Conservation (phyloP, 2,888 invertebrate genomes). For the Tribolium freemani region DNA sequence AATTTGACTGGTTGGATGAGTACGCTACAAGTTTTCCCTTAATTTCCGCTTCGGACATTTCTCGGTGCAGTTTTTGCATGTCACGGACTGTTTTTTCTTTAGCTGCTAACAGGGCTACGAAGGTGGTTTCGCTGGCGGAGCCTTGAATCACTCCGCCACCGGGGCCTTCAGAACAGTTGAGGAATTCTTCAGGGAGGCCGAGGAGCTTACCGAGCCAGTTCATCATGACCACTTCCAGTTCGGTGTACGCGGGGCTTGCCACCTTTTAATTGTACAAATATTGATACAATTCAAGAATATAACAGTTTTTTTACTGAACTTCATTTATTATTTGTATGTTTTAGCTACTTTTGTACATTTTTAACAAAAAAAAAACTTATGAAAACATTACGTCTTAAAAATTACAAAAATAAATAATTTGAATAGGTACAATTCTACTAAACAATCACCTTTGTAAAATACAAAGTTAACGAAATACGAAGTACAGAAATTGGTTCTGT, state of each 20-base stretch:
- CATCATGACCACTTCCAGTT: constrained; percentile 92
- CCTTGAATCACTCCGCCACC: constrained; percentile 92
- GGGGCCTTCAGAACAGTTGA: constrained; percentile 81
- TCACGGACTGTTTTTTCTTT: constrained; percentile 78
- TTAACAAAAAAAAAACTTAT: no score
- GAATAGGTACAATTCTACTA: no score
- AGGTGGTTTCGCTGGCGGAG: constrained; percentile 91
- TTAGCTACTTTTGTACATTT: no score
- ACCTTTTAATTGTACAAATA: constrained; percentile 55
- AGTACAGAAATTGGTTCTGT: no score
- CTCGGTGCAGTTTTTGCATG: constrained; percentile 72
- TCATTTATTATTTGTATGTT: no score
- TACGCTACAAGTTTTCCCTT: constrained; percentile 85
- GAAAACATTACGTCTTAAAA: no score
- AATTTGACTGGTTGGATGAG: constrained; percentile 90
- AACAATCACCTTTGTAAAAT: no score
- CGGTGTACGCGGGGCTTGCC: constrained; percentile 81
- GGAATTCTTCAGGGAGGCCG: constrained; percentile 84
- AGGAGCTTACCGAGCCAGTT: constrained; percentile 94
- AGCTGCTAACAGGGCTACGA: constrained; percentile 86
- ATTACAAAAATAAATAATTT: no score
- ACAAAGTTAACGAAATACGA: no score
- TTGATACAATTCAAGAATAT: no score
- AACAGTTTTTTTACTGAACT: no score
- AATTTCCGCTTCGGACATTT: constrained; percentile 75